A percentile compares a stretch with the other conserved stretches of the same genome.
These are phyloP conservation scores for Yponomeuta evonymella DNA, from an alignment of 2,888 invertebrate species.

Conservation along the genomic window DNA sequence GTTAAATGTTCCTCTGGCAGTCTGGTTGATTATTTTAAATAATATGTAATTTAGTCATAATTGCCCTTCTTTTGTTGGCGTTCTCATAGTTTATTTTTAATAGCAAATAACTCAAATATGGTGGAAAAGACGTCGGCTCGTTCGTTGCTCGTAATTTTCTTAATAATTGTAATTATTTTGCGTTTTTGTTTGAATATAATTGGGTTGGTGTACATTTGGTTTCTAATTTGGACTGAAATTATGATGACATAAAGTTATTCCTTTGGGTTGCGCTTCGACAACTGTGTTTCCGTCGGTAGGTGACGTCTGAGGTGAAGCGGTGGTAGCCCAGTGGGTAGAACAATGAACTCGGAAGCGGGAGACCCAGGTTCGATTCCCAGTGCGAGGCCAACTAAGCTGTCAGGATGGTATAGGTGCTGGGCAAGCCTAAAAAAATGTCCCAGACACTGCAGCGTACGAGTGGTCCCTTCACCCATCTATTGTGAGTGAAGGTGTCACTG, in stretches of 20 bases:
- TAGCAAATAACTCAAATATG: constrained; percentile 25
- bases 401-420: too few species aligned
- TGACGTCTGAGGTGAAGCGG: too few species aligned
- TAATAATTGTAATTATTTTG: constrained; percentile 2
- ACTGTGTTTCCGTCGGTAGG: too few species aligned
- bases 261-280: too few species aligned
- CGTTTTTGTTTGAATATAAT: not conserved
- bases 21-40: constrained; percentile 29
- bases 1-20: constrained; percentile 23
- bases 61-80: constrained; percentile 29
- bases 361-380: too few species aligned
- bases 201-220: not conserved
- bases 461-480: too few species aligned
- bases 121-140: not conserved
- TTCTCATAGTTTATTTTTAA: constrained; percentile 32
- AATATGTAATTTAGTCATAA: constrained; percentile 51
- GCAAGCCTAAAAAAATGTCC: too few species aligned
- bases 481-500: too few species aligned
- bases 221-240: not conserved
- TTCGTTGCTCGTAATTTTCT: not conserved
- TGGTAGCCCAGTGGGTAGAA: too few species aligned
- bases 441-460: too few species aligned
- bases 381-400: too few species aligned
- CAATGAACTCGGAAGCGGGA: too few species aligned
- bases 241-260: not conserved